Evolutionary conservation across 2,888 invertebrate species (phyloP), one percentile per base, ranked within the genome.

Genomic region (Phyllotreta cruciferae): DNA sequence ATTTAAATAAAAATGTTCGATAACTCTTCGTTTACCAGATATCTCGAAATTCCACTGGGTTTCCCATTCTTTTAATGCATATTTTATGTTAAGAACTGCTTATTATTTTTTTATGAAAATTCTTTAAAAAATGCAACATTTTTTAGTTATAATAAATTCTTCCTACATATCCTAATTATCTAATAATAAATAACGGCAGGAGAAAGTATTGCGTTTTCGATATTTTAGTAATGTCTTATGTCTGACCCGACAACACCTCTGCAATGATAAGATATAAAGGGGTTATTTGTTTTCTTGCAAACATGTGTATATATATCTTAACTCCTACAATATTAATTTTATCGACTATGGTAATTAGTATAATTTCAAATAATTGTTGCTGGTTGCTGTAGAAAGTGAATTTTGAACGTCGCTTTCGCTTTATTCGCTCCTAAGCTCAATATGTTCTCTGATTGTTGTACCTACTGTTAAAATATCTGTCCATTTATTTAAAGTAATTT

Each of bases 241-340:
- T 44, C 44, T 44, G 44, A 44, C 44, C 44, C 44, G 6, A 44
- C 13, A 44, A 44, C 9, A 24, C 24, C 24, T n/a, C 44, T 37
- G 10, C 38, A 24, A 8, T 24, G 38, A 54, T 54, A 54, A 54
- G 54, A 54, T 54, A 54, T 24, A 24, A 24, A 24, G 24, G 24
- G 24, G 24, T 24, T 24, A 24, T 24, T 24, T 24, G 24, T 24
- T 24, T 24, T 24, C 24, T 24, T 24, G 24, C 24, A 24, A 54
- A 39, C 5, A 9, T 10, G 8, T 10, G 11, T 54, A 38, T 53
- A 13, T 53, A 13, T 39, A 24, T 13, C 11, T 54, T 39, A 14
- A 54, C 39, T 41, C 54, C 54, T 54, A 54, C 54, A 41, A 24
- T 54, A 52, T 52, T 52, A 54, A 13, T 24, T 13, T 39, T 41